phyloP scores from a whole-genome alignment of 2,113 vertebrate genomes.

The Mastomys natalensis region DNA sequence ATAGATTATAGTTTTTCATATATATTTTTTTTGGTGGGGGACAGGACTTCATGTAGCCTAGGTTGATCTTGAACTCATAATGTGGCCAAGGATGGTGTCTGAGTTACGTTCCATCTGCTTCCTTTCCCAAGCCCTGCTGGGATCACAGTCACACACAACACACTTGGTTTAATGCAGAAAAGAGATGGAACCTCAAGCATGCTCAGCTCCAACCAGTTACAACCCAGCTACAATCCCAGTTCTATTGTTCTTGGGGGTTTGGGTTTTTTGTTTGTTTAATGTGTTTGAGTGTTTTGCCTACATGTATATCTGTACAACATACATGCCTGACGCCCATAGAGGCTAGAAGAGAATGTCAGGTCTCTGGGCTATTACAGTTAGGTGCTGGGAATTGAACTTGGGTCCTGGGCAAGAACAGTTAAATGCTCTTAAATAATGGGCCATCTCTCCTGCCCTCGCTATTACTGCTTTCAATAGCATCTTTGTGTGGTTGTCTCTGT shows the following conservation, averaged over 20 bases:
- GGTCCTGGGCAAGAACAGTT: background rate
- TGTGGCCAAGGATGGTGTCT: background rate
- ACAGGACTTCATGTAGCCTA: background rate
- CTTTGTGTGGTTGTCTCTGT: background rate
- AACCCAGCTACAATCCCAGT: background rate
- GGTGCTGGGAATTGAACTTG: background rate
- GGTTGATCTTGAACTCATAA: background rate
- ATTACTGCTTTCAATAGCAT: slow-evolving; percentile 4
- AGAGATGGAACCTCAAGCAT: background rate
- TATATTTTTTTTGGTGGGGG: background rate
- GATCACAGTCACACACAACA: background rate
- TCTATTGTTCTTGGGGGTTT: background rate
- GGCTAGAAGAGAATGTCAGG: background rate
- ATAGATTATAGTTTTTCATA: background rate
- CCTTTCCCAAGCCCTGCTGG: background rate
- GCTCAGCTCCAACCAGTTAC: background rate
- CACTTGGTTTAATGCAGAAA: background rate
- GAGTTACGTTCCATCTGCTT: background rate
- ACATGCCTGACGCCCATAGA: background rate
- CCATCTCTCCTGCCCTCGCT: background rate
- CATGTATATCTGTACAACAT: background rate
- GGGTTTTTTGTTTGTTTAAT: background rate
- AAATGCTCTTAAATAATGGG: background rate
- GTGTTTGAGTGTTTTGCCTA: background rate
- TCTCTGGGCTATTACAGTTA: background rate